phyloP scores from a whole-genome alignment of 2,797 vertebrate species.

The Fratercula arctica region DNA sequence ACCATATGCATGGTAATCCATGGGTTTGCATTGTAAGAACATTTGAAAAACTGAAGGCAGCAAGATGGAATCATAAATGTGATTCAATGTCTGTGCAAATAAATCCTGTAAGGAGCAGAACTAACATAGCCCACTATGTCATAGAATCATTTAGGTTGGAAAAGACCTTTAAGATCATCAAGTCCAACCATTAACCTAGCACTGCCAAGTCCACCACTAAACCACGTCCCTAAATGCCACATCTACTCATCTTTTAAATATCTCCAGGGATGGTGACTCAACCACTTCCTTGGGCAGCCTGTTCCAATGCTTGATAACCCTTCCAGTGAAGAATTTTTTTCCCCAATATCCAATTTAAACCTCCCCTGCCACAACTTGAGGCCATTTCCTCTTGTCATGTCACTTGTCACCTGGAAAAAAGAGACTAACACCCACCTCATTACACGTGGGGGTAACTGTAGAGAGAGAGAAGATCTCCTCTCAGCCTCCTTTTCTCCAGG shows the following conservation, averaged over 20 bases:
- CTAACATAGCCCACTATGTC: background rate
- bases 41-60: background rate
- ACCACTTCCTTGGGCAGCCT: background rate
- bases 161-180: background rate
- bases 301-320: background rate
- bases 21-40: background rate
- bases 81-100: background rate
- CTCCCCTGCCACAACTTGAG: background rate
- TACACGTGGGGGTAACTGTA: background rate
- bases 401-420: background rate
- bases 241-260: background rate
- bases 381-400: background rate
- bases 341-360: background rate
- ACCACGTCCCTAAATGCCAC: background rate
- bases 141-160: background rate
- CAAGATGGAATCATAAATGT: background rate
- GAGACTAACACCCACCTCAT: background rate
- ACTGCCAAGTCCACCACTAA: background rate
- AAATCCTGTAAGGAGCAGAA: background rate
- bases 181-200: background rate
- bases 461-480: background rate
- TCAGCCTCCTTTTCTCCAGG: background rate
- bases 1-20: background rate
- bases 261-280: background rate
- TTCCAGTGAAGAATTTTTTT: background rate